Base-by-base conservation (phyloP, 2,797 vertebrate genomes). In the Hypotaenidia okinawae region DNA sequence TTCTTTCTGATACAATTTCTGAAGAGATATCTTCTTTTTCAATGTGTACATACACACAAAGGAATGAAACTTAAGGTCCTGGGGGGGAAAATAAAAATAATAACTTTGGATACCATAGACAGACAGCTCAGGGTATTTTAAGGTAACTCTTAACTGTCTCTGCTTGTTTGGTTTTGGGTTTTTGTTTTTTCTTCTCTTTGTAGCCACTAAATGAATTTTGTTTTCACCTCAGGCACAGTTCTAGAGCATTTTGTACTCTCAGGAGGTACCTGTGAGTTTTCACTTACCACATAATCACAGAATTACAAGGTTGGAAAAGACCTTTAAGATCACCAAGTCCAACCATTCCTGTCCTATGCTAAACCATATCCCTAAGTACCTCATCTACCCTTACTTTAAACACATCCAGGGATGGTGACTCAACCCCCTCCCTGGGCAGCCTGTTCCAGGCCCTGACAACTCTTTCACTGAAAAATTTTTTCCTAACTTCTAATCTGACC, bases 1-100 rank as follows among this genome's bases (percentile, higher is more conserved):
- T 95, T 93, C 61, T 94, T 94, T 89, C 45, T 79, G 30, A 88
- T 76, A 59, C 22, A 62, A 32, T 74, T 75, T 95, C 51, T 83
- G 47, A 80, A 83, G 63, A 84, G 49, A 27, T 33, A 61, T 39
- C 25, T 81, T 80, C 61, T 51, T 83, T 68, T 89, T 80, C 47
- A 80, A 76, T 33, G 16, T 54, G 39, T 57, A 45, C 30, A 66
- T 52, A 35, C 24, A 93, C 24, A 85, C 22, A 93, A 66, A 91
- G 80, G 47, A 86, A 33, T 68, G 84, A 90, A 95, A 81, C 25
- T 9, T 47, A 80, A 32, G 41, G 67, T 69, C 41, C 62, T 63
- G 22, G 10, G 12, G 9, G 11, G 1, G 8, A 6, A 21, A 13
- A 35, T 47, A 9, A 52, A 52, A 39, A 22, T 37, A 76, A 57